Conservation (phyloP, 2,888 invertebrate genomes). For the Yponomeuta cagnagella region DNA sequence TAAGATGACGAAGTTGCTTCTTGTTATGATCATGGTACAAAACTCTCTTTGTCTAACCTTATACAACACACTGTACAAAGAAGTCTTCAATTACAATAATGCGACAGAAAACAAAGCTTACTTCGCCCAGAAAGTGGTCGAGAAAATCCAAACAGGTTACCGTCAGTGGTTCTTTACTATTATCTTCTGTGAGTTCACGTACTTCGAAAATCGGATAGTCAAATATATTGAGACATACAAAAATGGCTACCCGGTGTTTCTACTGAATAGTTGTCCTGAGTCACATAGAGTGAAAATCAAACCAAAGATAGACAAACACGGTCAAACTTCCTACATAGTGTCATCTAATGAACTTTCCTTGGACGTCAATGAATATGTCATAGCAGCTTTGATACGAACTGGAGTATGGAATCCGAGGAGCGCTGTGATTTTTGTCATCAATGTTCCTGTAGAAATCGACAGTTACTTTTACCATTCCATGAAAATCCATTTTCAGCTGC, state of each 20-base stretch:
- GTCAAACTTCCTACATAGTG: conserved; percentile 57
- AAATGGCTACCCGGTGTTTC: conserved; percentile 56
- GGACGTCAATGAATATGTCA: conserved; percentile 47
- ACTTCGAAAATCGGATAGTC: conserved; percentile 62
- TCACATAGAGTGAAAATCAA: conserved; percentile 43
- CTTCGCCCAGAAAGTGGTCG: conserved; percentile 52
- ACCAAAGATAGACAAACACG: conserved; percentile 58
- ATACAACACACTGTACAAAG: conserved; percentile 36
- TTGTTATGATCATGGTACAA: conserved; percentile 28
- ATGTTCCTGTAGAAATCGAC: conserved; percentile 40
- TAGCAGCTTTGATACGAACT: conserved; percentile 50
- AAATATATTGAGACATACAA: conserved; percentile 57
- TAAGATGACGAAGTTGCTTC: conserved; percentile 36
- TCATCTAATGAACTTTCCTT: conserved; percentile 47
- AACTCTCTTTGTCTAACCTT: conserved; percentile 27
- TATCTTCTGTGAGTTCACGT: conserved; percentile 64
- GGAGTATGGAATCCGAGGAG: conserved; percentile 62
- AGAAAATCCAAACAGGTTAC: conserved; percentile 57
- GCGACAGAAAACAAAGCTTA: conserved; percentile 43
- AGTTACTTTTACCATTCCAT: conserved; percentile 55
- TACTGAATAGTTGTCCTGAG: conserved; percentile 55
- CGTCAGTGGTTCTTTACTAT: conserved; percentile 63
- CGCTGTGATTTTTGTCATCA: conserved; percentile 58
- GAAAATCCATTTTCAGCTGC: conserved; percentile 60
- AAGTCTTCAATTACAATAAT: conserved; percentile 48